Evolutionary conservation across 2,797 vertebrate genomes (phyloP), one percentile per base, ranked within the genome.

Genomic region (Coregonus ussuriensis): DNA sequence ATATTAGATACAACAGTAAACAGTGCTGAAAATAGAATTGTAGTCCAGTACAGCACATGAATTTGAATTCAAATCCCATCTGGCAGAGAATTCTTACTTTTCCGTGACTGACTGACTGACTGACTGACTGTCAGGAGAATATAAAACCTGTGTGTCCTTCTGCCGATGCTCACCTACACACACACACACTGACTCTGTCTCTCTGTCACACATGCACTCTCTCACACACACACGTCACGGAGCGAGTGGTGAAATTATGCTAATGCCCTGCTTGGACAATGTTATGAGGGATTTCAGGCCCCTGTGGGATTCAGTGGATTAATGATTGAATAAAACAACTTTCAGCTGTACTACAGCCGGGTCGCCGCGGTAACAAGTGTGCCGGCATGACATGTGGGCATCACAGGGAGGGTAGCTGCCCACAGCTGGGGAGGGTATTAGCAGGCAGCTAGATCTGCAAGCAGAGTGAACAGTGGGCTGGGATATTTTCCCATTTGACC

Each of bases 261-360:
- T 78, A 79, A 37, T 66, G 75, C 76, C 9, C 41, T 3, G 9
- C 9, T 47, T 47, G 74, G 85, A 59, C 74, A 3, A 70, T 82
- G 77, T 81, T 75, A 0, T 74, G 65, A 0, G 67, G 83, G 83
- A 83, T 86, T 87, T 84, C 74, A 82, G 77, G 83, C 75, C 82
- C 82, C 85, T 83, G 82, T 68, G 66, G 82, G 62, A 31, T 59
- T 73, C 74, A 74, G 35, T 3, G 69, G 33, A 68, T 84, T 83
- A 89, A 86, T 81, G 76, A 71, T 74, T 65, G 59, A 82, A 85
- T 88, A 74, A 87, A 87, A 87, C 80, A 78, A 79, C 77, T 83
- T 7, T 47, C 78, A 77, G 78, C 53, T 69, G 65, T 14, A 31
- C 13, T 14, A 25, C 11, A 2, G 75, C 25, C 62, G 35, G 74